A percentile compares a stretch with the other conserved stretches of the same genome.
Conservation (phyloP, 1,140 invertebrate genomes). For the Drosophila leontia region DNA sequence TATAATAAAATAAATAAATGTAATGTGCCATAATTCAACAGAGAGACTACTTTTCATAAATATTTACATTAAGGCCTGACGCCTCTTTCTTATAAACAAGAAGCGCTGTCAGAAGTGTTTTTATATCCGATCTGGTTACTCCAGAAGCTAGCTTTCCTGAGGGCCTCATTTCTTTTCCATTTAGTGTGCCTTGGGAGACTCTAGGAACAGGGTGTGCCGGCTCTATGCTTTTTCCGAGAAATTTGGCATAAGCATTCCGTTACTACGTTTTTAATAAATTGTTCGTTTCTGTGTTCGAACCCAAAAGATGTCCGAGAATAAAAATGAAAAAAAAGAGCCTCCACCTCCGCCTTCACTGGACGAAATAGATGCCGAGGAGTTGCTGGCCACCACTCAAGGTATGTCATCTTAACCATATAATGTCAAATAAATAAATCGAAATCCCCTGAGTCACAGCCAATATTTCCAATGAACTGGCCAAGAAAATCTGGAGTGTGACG, state of each 20-base stretch:
- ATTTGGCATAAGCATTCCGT: background rate
- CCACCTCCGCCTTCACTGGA: background rate
- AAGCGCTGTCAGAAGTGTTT: constrained; percentile 10
- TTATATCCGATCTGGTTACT: background rate
- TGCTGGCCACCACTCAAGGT: constrained; percentile 13
- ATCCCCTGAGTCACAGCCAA: constrained; percentile 22
- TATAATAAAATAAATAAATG: no score
- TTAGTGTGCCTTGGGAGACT: constrained; percentile 6
- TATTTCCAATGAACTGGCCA: constrained; percentile 49
- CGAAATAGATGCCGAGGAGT: background rate
- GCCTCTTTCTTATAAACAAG: constrained; percentile 15
- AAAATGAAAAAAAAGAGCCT: no score
- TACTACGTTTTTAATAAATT: background rate
- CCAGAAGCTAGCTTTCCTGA: background rate
- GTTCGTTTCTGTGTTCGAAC: background rate
- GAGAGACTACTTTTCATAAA: background rate
- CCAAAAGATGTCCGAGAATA: constrained; percentile 13
- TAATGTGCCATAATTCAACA: background rate
- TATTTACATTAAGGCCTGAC: background rate
- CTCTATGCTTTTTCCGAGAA: background rate
- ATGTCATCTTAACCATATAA: background rate
- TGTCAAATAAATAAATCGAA: background rate
- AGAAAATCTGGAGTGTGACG: constrained; percentile 57
- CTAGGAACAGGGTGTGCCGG: background rate
- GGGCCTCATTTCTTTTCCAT: background rate